Percentiles rank a stretch among this genome's conserved stretches.
Conservation (phyloP, 1,140 invertebrate species). For the Bombus impatiens region DNA sequence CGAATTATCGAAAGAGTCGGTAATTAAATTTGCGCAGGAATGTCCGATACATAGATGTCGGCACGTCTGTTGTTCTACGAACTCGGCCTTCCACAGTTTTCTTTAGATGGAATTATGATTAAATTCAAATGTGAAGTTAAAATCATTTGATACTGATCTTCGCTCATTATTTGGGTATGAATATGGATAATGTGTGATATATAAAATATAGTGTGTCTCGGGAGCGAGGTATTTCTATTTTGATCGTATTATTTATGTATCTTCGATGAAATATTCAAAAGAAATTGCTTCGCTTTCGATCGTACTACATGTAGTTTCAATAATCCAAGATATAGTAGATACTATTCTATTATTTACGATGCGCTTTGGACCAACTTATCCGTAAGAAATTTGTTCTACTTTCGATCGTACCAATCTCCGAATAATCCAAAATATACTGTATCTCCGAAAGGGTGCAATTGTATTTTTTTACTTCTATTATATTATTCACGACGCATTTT, state of each 20-base stretch:
- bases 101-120: not conserved
- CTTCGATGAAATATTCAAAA: too few relatives aligned
- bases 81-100: too few relatives aligned
- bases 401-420: too few relatives aligned
- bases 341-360: not conserved
- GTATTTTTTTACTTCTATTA: not conserved
- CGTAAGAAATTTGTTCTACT: not conserved
- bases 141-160: not conserved
- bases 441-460: not conserved
- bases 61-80: not conserved
- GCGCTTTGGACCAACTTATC: not conserved
- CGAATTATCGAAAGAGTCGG: not conserved
- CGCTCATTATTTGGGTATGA: too few relatives aligned
- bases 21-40: conserved; percentile 22
- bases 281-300: too few relatives aligned
- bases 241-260: too few relatives aligned
- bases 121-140: not conserved
- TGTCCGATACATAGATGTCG: not conserved
- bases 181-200: too few relatives aligned
- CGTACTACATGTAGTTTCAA: too few relatives aligned
- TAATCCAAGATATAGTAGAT: too few relatives aligned
- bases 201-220: too few relatives aligned
- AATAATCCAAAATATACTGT: too few relatives aligned
- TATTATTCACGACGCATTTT: not conserved
- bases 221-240: too few relatives aligned